Evolutionary conservation across 1,140 invertebrate species (phyloP).

Genomic region (Lepidurus couesii): DNA sequence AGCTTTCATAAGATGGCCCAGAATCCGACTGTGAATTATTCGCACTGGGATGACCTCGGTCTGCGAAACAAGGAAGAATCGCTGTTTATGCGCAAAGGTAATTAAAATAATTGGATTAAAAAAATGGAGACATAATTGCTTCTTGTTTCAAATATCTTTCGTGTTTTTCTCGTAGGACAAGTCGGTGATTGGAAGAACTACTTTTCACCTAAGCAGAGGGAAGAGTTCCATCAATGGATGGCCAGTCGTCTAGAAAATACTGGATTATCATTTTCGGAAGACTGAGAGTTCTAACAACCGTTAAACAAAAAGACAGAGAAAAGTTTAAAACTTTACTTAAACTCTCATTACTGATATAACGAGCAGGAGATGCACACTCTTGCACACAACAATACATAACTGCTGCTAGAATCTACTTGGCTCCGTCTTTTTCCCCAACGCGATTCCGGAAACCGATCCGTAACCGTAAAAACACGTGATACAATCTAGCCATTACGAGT

Average conservation of each 20-base stretch:
- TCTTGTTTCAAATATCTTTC: conserved; percentile 14
- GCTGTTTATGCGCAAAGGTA: conserved; percentile 49
- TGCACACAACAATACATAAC: conserved; percentile 17
- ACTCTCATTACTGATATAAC: conserved; percentile 17
- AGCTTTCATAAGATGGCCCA: conserved; percentile 49
- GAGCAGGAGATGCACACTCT: conserved; percentile 3
- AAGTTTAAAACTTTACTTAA: conserved; percentile 24
- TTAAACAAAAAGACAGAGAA: neutral
- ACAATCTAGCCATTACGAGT: neutral
- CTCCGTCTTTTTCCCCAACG: neutral
- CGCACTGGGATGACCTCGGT: conserved; percentile 48
- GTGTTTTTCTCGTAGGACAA: conserved; percentile 34
- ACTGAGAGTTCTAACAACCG: neutral
- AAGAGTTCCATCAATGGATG: conserved; percentile 42
- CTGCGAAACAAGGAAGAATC: conserved; percentile 44
- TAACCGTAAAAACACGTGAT: neutral
- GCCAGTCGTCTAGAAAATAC: conserved; percentile 34
- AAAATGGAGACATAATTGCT: neutral
- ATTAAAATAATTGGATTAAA: neutral
- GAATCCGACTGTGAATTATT: conserved; percentile 49
- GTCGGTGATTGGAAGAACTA: conserved; percentile 47
- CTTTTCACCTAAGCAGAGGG: conserved; percentile 39
- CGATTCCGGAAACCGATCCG: neutral
- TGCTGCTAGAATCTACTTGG: neutral
- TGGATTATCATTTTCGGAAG: neutral